phyloP scores from a whole-genome alignment of 1,140 invertebrate genomes.

The Theocolax elegans region DNA sequence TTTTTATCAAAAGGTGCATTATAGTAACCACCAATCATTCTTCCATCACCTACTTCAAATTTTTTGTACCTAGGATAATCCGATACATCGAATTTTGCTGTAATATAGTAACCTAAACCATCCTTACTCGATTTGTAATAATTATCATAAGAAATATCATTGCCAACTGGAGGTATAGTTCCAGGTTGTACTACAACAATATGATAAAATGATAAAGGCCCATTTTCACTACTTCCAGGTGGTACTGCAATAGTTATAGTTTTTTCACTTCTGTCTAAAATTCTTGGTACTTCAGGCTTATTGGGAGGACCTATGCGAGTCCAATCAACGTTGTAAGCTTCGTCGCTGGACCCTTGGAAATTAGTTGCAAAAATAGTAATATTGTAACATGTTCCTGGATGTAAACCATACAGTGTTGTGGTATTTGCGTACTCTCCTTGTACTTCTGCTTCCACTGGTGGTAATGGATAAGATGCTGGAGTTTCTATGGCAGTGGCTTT shows the following conservation, averaged over 20 bases:
- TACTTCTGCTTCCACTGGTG: conserved; percentile 59
- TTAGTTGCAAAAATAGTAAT: conserved; percentile 76
- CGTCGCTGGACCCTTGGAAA: conserved; percentile 70
- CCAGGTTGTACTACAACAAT: conserved; percentile 75
- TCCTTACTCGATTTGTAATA: conserved; percentile 71
- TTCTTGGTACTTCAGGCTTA: conserved; percentile 72
- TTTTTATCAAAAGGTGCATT: conserved; percentile 80
- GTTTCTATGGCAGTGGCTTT: conserved; percentile 54
- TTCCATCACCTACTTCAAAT: conserved; percentile 84
- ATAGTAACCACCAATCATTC: conserved; percentile 78
- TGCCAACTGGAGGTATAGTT: conserved; percentile 52
- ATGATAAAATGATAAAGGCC: conserved; percentile 78
- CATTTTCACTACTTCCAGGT: conserved; percentile 76
- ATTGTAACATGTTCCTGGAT: conserved; percentile 79
- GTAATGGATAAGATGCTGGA: conserved; percentile 48
- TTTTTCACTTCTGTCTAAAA: conserved; percentile 70
- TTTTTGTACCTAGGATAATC: conserved; percentile 68
- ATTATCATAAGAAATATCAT: conserved; percentile 53
- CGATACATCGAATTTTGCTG: conserved; percentile 77
- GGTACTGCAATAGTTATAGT: conserved; percentile 73
- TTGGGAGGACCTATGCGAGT: conserved; percentile 79
- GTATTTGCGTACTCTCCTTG: conserved; percentile 61
- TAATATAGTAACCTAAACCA: conserved; percentile 81
- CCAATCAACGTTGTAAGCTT: conserved; percentile 68
- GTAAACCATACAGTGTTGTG: conserved; percentile 70